Evolutionary conservation across 2,888 invertebrate species (phyloP).

Genomic region (Philaethria dido): DNA sequence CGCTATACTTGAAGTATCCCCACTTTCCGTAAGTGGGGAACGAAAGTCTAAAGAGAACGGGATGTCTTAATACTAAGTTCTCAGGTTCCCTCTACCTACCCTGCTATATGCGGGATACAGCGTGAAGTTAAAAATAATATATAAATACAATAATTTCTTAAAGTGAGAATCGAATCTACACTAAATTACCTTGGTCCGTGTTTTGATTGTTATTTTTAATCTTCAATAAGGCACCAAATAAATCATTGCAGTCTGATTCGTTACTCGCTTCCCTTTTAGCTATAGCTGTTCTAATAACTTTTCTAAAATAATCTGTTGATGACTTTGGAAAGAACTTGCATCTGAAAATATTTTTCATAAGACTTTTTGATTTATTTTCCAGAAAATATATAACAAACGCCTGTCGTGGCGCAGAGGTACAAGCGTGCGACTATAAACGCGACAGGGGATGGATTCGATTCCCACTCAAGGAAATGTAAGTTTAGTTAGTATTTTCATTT

Average conservation of each 20-base stretch:
- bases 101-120: not conserved
- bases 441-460: too few relatives aligned
- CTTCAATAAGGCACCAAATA: slow-evolving; percentile 45
- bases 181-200: slow-evolving; percentile 38
- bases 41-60: too few relatives aligned
- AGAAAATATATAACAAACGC: too few relatives aligned
- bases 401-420: too few relatives aligned
- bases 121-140: not conserved
- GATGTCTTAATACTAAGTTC: too few relatives aligned
- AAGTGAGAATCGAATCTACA: not conserved
- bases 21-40: too few relatives aligned
- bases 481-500: too few relatives aligned
- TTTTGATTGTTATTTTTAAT: slow-evolving; percentile 43
- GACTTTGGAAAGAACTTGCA: slow-evolving; percentile 62
- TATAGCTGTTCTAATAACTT: slow-evolving; percentile 52
- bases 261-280: slow-evolving; percentile 48
- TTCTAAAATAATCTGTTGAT: slow-evolving; percentile 52
- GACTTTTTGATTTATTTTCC: too few relatives aligned
- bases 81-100: too few relatives aligned
- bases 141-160: not conserved
- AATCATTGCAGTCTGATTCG: slow-evolving; percentile 31
- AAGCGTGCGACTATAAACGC: too few relatives aligned
- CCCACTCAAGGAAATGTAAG: too few relatives aligned
- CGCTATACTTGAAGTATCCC: too few relatives aligned
- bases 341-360: slow-evolving; percentile 46